Evolutionary conservation across 2,797 vertebrate genomes (phyloP), one percentile per base, ranked within the genome.

Genomic region (Thripadectes ignobilis): DNA sequence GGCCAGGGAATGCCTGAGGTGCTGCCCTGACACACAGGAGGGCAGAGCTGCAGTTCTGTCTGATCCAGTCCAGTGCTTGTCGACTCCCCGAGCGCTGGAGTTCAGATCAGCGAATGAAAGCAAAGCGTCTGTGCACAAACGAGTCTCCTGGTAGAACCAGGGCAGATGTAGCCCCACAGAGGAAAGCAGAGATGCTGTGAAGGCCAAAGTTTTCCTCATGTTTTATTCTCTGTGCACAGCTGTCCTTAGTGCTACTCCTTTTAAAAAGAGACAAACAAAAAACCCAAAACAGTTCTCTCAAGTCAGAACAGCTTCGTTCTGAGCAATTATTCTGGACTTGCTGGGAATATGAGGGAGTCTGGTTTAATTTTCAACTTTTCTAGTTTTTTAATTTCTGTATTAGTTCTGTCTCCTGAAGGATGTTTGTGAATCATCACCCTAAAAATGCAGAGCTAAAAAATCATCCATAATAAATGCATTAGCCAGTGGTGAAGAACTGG

Each of bases 71-170:
- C 66, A 10, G 7, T 12, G 49, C 36, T 63, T 45, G 43, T 20
- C 30, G 14, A 0, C 22, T 61, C 26, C 55, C 46, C 22, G 3
- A 2, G 7, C 59, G 1, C 12, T 2, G 2, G 26, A 41, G 36
- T 45, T 66, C 34, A 46, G 55, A 4, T 2, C 46, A 6, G 13
- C 24, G 46, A 17, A 5, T 12, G 61, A 9, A 34, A 46, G 49
- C 29, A 22, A 43, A 14, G 12, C 0, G 1, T 12, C 5, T 2
- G 27, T 32, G 5, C 5, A 18, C 63, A 18, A 45, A 54, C 0
- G 0, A 58, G 38, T 6, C 7, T 66, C 54, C 65, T 55, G 32
- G 26, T 69, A 57, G 49, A 65, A 34, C 21, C 46, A 20, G 21
- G 8, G 12, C 22, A 6, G 43, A 54, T 58, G 51, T 2, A 82